A percentile compares a stretch with the other conserved stretches of the same genome.
phyloP scores from a whole-genome alignment of 2,797 vertebrate species.

The Decapterus maruadsi region DNA sequence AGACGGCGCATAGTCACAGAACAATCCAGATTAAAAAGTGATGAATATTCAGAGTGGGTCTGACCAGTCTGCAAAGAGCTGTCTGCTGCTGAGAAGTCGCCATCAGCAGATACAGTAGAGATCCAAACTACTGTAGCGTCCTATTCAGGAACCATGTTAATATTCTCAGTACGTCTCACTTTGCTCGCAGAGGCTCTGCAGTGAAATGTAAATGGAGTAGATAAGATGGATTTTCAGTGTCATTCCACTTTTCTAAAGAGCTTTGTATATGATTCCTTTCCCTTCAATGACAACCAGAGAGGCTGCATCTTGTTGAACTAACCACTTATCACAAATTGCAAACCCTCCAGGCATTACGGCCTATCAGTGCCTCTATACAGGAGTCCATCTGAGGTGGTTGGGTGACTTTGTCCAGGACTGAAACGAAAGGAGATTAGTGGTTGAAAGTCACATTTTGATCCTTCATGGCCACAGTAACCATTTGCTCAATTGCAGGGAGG shows the following conservation, averaged over 20 bases:
- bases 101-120: slow-evolving; percentile 66
- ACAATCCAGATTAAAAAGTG: slow-evolving; percentile 51
- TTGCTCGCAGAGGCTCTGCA: slow-evolving; percentile 68
- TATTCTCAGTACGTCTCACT: slow-evolving; percentile 71
- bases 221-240: slow-evolving; percentile 80
- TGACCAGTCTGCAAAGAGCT: slow-evolving; percentile 21
- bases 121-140: slow-evolving; percentile 35
- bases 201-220: slow-evolving; percentile 78
- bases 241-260: slow-evolving; percentile 75
- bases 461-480: slow-evolving; percentile 8
- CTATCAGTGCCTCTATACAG: slow-evolving; percentile 52
- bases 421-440: slow-evolving; percentile 56
- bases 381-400: slow-evolving; percentile 40
- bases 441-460: slow-evolving; percentile 65
- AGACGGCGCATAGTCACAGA: slow-evolving; percentile 20
- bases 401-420: slow-evolving; percentile 66
- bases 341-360: slow-evolving; percentile 60
- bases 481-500: slow-evolving; percentile 23
- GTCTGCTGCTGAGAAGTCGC: slow-evolving; percentile 36
- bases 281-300: slow-evolving; percentile 59
- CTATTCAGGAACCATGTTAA: slow-evolving; percentile 70
- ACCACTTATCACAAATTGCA: slow-evolving; percentile 74
- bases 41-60: slow-evolving; percentile 69
- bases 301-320: slow-evolving; percentile 60
- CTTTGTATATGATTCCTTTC: slow-evolving; percentile 68